phyloP scores from a whole-genome alignment of 1,140 invertebrate species.

The Lepidurus arcticus region DNA sequence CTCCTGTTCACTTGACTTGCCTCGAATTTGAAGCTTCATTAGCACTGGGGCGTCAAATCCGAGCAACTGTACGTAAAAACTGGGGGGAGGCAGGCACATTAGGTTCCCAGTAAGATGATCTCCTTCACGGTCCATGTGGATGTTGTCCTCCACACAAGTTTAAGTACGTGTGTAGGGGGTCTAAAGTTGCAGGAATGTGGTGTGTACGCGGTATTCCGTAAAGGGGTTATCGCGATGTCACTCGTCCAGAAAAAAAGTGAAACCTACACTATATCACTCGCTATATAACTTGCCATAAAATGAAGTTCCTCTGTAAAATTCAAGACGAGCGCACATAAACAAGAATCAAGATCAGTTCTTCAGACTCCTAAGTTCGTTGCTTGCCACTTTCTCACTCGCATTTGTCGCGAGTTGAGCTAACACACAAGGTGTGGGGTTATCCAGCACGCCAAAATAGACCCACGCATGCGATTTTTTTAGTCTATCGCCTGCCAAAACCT shows the following conservation, averaged over 20 bases:
- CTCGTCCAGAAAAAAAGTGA: too few species aligned
- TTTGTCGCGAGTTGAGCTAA: background rate
- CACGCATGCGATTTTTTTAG: slow-evolving; percentile 13
- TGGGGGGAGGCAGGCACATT: background rate
- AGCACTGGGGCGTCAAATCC: slow-evolving; percentile 20
- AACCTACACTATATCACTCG: too few species aligned
- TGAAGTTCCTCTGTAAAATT: too few species aligned
- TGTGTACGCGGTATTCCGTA: background rate
- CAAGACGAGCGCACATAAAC: too few species aligned
- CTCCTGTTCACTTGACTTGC: slow-evolving; percentile 14
- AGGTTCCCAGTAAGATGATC: background rate
- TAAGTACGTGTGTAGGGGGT: background rate
- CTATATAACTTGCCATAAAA: too few species aligned
- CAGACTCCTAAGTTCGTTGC: background rate
- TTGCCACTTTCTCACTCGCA: slow-evolving; percentile 21
- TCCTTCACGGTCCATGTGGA: background rate
- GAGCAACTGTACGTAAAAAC: background rate
- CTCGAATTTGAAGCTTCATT: slow-evolving; percentile 6
- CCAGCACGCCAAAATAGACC: slow-evolving; percentile 5
- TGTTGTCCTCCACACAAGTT: background rate
- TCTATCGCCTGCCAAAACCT: background rate
- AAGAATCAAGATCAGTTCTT: too few species aligned
- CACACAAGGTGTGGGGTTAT: background rate
- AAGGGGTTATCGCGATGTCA: too few species aligned
- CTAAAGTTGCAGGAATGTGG: background rate